phyloP scores from a whole-genome alignment of 2,797 vertebrate genomes.

The Coregonus sp. region DNA sequence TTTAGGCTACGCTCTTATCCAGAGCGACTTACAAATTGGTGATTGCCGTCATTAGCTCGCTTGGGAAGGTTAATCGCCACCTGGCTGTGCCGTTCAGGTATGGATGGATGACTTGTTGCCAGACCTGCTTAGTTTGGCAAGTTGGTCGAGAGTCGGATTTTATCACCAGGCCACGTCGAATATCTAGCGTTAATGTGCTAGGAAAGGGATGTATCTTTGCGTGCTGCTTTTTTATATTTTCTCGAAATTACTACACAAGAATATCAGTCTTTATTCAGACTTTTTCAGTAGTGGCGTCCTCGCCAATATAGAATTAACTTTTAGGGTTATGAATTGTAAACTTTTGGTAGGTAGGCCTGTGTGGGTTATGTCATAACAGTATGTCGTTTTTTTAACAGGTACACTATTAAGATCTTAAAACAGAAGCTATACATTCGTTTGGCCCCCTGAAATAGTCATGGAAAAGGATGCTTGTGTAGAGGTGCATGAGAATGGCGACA shows the following conservation, averaged over 20 bases:
- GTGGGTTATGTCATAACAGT: background rate
- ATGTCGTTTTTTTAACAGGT: constrained; percentile 36
- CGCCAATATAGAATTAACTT: background rate
- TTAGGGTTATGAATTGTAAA: background rate
- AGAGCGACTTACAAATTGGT: no score
- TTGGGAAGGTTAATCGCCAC: no score
- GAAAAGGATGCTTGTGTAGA: constrained; percentile 81
- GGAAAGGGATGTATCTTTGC: background rate
- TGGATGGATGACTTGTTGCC: background rate
- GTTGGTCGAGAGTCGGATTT: background rate
- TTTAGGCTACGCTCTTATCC: no score
- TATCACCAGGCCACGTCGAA: background rate
- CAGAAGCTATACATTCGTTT: constrained; percentile 40
- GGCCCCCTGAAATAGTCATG: constrained; percentile 77
- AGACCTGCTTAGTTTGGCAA: background rate
- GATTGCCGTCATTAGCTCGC: no score
- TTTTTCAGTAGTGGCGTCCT: background rate
- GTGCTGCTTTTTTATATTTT: background rate
- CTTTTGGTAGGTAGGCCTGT: background rate
- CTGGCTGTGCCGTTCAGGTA: background rate
- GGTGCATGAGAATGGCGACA: constrained; percentile 80
- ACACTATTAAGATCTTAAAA: constrained; percentile 25
- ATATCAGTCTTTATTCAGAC: background rate
- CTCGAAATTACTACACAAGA: background rate
- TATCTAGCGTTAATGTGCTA: background rate